Percentiles rank a stretch among this genome's conserved stretches.
Evolutionary conservation across 2,888 invertebrate species (phyloP).

Genomic region (Acrobasis consociella): DNA sequence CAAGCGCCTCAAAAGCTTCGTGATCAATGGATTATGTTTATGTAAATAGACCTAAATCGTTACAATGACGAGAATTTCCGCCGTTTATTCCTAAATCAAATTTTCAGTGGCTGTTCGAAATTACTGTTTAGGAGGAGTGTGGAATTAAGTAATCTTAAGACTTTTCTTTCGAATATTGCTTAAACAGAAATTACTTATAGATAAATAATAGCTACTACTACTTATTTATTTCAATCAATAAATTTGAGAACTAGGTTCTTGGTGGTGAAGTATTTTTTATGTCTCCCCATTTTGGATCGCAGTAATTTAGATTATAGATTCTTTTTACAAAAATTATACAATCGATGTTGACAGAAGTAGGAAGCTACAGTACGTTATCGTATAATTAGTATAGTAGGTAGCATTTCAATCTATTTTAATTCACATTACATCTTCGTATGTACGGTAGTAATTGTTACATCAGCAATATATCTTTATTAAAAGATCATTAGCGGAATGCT

Average conservation of each 20-base stretch:
- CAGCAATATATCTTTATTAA: not conserved
- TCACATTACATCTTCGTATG: not conserved
- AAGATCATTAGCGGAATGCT: slow-evolving; percentile 3
- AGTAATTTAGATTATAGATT: too few species aligned
- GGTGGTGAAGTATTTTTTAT: too few species aligned
- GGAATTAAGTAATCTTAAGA: not conserved
- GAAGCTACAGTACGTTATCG: too few species aligned
- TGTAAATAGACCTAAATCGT: slow-evolving; percentile 24
- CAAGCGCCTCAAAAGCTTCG: slow-evolving; percentile 38
- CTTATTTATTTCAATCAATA: too few species aligned
- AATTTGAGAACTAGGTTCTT: too few species aligned
- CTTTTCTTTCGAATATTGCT: not conserved
- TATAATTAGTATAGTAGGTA: too few species aligned
- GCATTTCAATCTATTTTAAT: too few species aligned
- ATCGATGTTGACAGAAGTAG: too few species aligned
- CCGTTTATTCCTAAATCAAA: slow-evolving; percentile 27
- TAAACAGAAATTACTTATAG: not conserved
- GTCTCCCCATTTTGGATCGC: too few species aligned
- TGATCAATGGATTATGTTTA: slow-evolving; percentile 47
- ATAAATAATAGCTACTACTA: too few species aligned
- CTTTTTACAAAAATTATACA: too few species aligned
- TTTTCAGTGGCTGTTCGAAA: not conserved
- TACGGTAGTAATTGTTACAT: not conserved
- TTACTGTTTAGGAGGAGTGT: not conserved
- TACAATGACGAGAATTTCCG: slow-evolving; percentile 43